phyloP scores from a whole-genome alignment of 2,797 vertebrate species.

The Delichon dasypus region DNA sequence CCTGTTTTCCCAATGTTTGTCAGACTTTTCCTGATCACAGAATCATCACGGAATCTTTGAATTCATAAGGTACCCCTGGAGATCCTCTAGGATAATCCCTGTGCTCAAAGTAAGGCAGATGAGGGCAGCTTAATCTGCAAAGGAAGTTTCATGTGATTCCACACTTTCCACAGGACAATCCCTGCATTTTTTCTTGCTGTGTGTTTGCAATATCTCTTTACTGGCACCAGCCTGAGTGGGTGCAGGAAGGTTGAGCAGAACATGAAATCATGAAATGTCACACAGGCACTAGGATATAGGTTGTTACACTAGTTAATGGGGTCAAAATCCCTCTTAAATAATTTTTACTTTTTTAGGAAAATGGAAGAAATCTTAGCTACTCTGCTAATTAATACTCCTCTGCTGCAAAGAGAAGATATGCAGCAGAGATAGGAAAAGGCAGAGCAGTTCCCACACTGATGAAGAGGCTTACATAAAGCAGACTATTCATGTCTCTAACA shows the following conservation, averaged over 20 bases:
- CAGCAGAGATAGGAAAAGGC: neutral
- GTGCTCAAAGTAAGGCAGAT: neutral
- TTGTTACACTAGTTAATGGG: neutral
- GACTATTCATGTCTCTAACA: neutral
- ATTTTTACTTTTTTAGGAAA: neutral
- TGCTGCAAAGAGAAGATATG: neutral
- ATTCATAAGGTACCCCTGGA: neutral
- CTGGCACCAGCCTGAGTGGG: neutral
- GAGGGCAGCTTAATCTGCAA: neutral
- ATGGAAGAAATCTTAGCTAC: neutral
- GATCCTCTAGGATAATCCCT: neutral
- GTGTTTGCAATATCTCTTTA: neutral
- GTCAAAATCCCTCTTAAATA: neutral
- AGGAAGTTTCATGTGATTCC: neutral
- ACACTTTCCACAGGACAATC: neutral
- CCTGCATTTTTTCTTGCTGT: neutral
- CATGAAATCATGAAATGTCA: neutral
- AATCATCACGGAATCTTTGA: neutral
- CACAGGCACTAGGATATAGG: neutral
- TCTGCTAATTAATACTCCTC: neutral
- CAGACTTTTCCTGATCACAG: neutral
- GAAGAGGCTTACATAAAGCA: neutral
- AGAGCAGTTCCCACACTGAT: neutral
- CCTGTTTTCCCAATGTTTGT: neutral
- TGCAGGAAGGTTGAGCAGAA: neutral